A percentile compares a stretch with the other conserved stretches of the same genome.
Conservation (phyloP, 2,888 invertebrate species). For the Drosophila mettleri region DNA sequence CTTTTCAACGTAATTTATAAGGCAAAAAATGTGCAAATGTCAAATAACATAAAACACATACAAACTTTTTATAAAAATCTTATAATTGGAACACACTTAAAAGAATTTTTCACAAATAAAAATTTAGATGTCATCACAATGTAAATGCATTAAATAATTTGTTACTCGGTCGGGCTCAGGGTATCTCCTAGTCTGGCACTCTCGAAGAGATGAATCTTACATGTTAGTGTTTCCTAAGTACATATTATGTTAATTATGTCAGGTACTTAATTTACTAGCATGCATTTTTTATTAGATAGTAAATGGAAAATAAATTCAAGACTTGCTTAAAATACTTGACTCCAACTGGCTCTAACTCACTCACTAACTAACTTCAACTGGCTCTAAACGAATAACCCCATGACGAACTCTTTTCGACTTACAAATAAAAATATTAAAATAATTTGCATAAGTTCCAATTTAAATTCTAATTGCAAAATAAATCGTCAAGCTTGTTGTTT, state of each 20-base stretch:
- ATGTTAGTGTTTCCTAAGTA: background rate
- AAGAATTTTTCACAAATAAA: no score
- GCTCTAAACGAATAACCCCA: background rate
- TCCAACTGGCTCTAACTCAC: background rate
- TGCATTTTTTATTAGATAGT: background rate
- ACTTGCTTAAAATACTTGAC: background rate
- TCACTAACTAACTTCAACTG: background rate
- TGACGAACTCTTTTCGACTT: background rate
- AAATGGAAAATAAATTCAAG: background rate
- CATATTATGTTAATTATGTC: background rate
- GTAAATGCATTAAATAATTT: no score
- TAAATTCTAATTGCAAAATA: conserved; percentile 38
- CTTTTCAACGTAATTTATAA: no score
- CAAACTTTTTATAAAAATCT: no score
- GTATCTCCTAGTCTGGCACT: background rate
- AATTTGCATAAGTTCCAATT: conserved; percentile 37
- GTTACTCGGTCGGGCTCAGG: no score
- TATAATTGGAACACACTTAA: no score
- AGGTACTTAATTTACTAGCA: no score
- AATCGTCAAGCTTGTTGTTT: conserved; percentile 4
- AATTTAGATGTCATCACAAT: no score
- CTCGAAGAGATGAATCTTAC: background rate
- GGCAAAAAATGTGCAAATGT: no score
- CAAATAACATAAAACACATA: no score
- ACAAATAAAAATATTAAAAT: background rate